phyloP scores from a whole-genome alignment of 2,113 vertebrate species.

The Beaufortia kweichowensis region DNA sequence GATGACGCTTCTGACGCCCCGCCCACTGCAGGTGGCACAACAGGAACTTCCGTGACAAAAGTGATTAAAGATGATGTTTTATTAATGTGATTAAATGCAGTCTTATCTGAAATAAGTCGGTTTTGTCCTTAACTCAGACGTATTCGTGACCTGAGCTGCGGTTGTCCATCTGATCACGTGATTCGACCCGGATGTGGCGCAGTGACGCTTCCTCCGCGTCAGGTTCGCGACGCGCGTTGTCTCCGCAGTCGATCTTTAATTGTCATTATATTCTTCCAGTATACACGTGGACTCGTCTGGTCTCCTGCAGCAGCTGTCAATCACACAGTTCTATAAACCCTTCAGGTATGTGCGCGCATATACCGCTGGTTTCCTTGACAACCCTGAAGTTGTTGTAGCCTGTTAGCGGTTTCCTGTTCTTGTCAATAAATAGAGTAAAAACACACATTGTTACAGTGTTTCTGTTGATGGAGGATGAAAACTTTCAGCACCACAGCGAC shows the following conservation, averaged over 20 bases:
- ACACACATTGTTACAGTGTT: too few species aligned
- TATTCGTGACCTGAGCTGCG: too few species aligned
- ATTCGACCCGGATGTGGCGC: neutral
- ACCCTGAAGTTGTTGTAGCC: neutral
- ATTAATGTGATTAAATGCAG: too few species aligned
- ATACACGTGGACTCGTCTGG: neutral
- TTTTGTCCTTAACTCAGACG: neutral
- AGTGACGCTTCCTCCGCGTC: neutral
- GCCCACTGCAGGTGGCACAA: too few species aligned
- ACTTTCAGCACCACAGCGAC: too few species aligned
- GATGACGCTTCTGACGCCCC: too few species aligned
- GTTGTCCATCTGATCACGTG: neutral
- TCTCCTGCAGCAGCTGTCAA: neutral
- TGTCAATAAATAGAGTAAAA: too few species aligned
- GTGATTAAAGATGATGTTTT: too few species aligned
- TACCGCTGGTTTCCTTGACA: neutral
- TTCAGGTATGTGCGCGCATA: conserved; percentile 3
- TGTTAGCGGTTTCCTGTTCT: too few species aligned
- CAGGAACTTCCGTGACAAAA: too few species aligned
- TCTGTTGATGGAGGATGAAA: neutral
- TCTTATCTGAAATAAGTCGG: too few species aligned
- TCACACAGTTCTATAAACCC: neutral
- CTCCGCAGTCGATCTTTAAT: neutral
- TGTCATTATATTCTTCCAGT: too few species aligned
- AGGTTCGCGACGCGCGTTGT: neutral